Base-by-base conservation (phyloP, 2,888 invertebrate genomes). In the Heteropelma amictum region DNA sequence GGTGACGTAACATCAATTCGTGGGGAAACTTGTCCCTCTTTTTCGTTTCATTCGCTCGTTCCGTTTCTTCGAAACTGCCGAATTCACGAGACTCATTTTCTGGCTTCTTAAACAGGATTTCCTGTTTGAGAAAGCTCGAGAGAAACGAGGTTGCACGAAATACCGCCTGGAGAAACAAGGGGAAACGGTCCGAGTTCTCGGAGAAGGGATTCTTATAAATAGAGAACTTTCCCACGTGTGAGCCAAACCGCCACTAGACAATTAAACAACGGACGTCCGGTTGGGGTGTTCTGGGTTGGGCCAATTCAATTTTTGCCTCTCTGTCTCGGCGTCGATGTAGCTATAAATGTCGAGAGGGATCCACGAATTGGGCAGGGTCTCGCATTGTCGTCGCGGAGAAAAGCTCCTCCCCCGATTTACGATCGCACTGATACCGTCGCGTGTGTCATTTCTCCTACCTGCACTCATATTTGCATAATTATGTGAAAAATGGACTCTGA, bases 191-290 rank as follows among this genome's bases (percentile, higher is more conserved):
- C 54, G 67, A 23, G 42, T 64, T 38, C 65, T 47, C 67, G 65
- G 65, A 45, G 42, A 74, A 56, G 42, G 67, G 70, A 70, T 82
- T 80, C 80, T 82, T 82, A 81, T 83, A 81, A 84, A 84, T 84
- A 83, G 84, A 83, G 81, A 82, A 64, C 69, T 84, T 85, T 85
- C 85, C 82, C 84, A 84, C 83, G 83, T 84, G 83, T 77, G 63
- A 72, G 60, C 70, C 76, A 78, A 63, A 71, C 79, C 67, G 74
- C 35, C 68, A 67, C 76, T 81, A 82, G 81, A 84, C 84, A 85
- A 85, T 85, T 84, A 85, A 85, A 84, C 82, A 84, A 83, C 85
- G 85, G 85, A 85, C 79, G 81, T 86, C 85, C 85, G 85, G 82
- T 83, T 78, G 77, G 38, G 67, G 26, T n/a, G n/a, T 35, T 35